A percentile compares a stretch with the other conserved stretches of the same genome.
Conservation (phyloP, 2,888 invertebrate species). For the Drosophila prostipennis region DNA sequence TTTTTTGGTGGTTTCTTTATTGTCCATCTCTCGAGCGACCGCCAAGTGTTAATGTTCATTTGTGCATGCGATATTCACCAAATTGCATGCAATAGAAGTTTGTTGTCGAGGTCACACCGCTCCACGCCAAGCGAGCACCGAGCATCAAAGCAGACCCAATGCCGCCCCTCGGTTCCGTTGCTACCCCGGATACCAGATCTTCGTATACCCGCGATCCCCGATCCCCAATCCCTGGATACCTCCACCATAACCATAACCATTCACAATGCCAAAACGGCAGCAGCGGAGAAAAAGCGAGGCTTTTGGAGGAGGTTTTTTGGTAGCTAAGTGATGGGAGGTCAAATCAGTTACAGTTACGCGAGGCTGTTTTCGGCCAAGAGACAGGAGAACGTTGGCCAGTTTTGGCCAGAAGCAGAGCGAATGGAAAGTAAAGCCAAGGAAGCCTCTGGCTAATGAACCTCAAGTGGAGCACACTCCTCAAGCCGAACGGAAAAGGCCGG, state of each 20-base stretch:
- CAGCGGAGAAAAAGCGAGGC: constrained; percentile 23
- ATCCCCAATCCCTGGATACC: no score
- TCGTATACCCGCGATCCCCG: neutral
- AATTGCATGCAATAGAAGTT: constrained; percentile 67
- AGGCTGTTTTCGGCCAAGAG: constrained; percentile 26
- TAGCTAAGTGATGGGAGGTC: constrained; percentile 58
- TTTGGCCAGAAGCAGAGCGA: constrained; percentile 38
- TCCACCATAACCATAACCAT: constrained; percentile 35
- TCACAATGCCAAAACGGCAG: constrained; percentile 43
- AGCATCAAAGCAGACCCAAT: constrained; percentile 19
- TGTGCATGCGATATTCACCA: constrained; percentile 62
- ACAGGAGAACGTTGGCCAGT: constrained; percentile 40
- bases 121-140: constrained; percentile 24
- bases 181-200: constrained; percentile 17
- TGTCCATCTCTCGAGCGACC: constrained; percentile 45
- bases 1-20: constrained; percentile 43
- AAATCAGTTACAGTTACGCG: constrained; percentile 53
- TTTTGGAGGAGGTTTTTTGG: constrained; percentile 50
- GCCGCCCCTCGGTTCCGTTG: constrained; percentile 12
- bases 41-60: constrained; percentile 77
- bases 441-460: constrained; percentile 46
- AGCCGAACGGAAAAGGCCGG: constrained; percentile 16
- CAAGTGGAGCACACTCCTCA: constrained; percentile 36
- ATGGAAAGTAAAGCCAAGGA: constrained; percentile 36
- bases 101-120: constrained; percentile 56